A percentile compares a stretch with the other conserved stretches of the same genome.
phyloP scores from a whole-genome alignment of 2,113 vertebrate genomes.

The Mola mola region DNA sequence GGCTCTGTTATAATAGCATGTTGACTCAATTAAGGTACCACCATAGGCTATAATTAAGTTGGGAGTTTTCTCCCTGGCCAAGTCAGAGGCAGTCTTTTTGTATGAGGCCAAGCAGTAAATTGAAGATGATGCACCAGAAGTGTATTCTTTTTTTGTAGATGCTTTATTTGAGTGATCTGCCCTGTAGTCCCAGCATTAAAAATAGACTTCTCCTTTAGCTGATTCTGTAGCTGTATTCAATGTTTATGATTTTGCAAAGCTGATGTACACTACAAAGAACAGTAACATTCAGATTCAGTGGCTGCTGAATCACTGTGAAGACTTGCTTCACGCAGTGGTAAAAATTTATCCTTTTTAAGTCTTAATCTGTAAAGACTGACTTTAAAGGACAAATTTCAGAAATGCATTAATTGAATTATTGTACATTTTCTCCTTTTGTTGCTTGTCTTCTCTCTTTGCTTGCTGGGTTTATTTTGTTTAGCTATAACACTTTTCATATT shows the following conservation, averaged over 20 bases:
- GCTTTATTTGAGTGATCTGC: slow-evolving; percentile 40
- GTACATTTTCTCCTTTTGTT: too few relatives aligned
- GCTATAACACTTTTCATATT: too few relatives aligned
- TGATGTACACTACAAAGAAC: slow-evolving; percentile 44
- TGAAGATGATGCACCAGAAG: slow-evolving; percentile 39
- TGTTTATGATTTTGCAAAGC: slow-evolving; percentile 43
- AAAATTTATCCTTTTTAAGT: slow-evolving; percentile 24
- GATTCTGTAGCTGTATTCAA: slow-evolving; percentile 51
- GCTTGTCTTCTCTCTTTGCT: neutral
- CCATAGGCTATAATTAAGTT: slow-evolving; percentile 65
- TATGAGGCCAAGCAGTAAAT: slow-evolving; percentile 51
- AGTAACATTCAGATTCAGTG: slow-evolving; percentile 35
- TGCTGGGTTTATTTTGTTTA: neutral
- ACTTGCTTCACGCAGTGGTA: slow-evolving; percentile 26
- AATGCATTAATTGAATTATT: neutral
- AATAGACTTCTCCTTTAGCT: slow-evolving; percentile 56
- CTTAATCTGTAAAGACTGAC: slow-evolving; percentile 7
- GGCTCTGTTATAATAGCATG: slow-evolving; percentile 50
- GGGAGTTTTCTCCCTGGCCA: slow-evolving; percentile 53
- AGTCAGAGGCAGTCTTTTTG: slow-evolving; percentile 36
- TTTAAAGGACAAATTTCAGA: slow-evolving; percentile 30
- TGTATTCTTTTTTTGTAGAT: slow-evolving; percentile 16
- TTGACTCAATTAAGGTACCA: slow-evolving; percentile 68
- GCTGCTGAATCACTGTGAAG: slow-evolving; percentile 60
- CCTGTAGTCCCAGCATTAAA: slow-evolving; percentile 44